These are phyloP conservation scores for Margarornis squamiger DNA, from an alignment of 2,797 vertebrate species.

Conservation along the genomic window DNA sequence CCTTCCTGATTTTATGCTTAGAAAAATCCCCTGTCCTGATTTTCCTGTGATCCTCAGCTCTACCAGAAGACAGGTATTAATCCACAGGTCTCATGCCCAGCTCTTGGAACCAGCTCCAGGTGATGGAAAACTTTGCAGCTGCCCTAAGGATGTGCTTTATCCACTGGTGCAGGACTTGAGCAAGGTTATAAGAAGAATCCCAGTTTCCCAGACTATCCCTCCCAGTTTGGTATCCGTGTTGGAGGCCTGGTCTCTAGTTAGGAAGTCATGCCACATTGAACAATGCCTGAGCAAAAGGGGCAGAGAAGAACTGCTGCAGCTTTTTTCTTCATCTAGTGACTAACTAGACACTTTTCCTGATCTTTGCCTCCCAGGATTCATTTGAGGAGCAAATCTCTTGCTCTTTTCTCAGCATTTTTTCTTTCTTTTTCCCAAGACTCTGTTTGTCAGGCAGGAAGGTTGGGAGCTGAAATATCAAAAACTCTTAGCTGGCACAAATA, in stretches of 20 bases:
- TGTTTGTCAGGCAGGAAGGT: not conserved
- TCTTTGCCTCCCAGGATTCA: not conserved
- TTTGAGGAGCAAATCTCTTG: not conserved
- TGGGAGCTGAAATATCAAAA: not conserved
- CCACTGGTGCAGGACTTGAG: not conserved
- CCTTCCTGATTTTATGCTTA: not conserved
- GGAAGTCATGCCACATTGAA: not conserved
- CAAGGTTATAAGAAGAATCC: not conserved
- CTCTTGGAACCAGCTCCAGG: not conserved
- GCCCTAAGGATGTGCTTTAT: not conserved
- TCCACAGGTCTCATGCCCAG: not conserved
- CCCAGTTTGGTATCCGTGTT: not conserved
- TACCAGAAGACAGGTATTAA: fast-evolving
- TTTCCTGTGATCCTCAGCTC: not conserved
- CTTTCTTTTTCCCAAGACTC: not conserved
- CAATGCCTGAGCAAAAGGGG: not conserved
- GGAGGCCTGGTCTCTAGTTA: not conserved
- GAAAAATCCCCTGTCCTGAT: not conserved
- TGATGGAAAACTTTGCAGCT: not conserved
- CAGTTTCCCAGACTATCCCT: not conserved
- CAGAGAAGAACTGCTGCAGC: not conserved
- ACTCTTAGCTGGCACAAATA: not conserved
- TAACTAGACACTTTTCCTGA: not conserved
- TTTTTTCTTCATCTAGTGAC: not conserved
- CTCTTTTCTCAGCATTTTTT: not conserved